Conservation (phyloP, 2,888 invertebrate species). For the Ophraella communa region DNA sequence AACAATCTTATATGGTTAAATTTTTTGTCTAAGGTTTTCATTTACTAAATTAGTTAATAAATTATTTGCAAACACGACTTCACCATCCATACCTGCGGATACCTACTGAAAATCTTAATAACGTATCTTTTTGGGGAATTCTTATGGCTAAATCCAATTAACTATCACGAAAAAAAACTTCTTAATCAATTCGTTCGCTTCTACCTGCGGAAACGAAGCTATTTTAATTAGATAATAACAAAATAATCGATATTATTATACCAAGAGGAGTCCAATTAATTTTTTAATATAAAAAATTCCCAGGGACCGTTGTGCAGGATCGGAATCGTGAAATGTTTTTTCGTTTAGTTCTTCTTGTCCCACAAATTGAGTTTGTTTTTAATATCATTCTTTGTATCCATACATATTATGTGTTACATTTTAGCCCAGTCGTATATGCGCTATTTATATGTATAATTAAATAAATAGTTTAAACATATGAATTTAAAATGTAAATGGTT, state of each 20-base stretch:
- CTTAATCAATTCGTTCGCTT: not conserved
- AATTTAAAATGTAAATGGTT: too few species aligned
- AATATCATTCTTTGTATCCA: too few species aligned
- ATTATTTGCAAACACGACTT: not conserved
- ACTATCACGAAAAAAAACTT: not conserved
- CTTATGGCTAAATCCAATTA: not conserved
- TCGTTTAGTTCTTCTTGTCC: not conserved
- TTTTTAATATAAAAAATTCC: not conserved
- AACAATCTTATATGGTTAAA: too few species aligned
- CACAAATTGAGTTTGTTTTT: not conserved
- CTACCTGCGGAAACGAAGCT: slow-evolving; percentile 6
- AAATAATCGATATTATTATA: slow-evolving; percentile 2
- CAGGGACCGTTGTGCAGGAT: not conserved
- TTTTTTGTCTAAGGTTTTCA: too few species aligned
- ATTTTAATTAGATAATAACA: slow-evolving; percentile 5
- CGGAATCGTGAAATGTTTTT: not conserved
- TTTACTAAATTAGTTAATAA: not conserved
- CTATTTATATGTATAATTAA: too few species aligned
- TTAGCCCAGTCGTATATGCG: too few species aligned
- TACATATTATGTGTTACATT: too few species aligned
- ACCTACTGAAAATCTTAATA: not conserved
- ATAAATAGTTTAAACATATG: too few species aligned
- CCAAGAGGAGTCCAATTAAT: not conserved
- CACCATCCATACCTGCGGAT: not conserved
- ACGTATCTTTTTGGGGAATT: not conserved